These are phyloP conservation scores for Melinaea marsaeus DNA, from an alignment of 2,888 invertebrate species.

Conservation along the genomic window DNA sequence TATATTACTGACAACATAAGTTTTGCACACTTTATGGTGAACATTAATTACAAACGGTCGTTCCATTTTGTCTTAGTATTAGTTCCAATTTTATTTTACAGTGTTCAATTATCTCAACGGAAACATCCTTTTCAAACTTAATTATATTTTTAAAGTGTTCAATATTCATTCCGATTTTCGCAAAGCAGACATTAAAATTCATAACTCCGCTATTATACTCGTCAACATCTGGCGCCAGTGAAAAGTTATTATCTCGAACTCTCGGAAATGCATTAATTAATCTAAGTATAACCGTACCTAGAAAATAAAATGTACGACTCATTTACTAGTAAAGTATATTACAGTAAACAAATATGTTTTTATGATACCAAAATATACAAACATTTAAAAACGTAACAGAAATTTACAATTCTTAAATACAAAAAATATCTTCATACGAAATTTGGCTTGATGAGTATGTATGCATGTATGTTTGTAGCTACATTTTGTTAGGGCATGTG, in stretches of 20 bases:
- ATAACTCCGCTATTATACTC: conserved; percentile 67
- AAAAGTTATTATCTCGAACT: conserved; percentile 61
- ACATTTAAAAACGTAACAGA: too few species aligned
- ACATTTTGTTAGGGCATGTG: background rate
- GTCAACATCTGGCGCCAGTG: conserved; percentile 69
- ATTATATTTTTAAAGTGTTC: conserved; percentile 63
- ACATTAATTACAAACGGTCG: conserved; percentile 34
- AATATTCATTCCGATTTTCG: conserved; percentile 70
- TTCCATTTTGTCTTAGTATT: conserved; percentile 55
- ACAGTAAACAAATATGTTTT: too few species aligned
- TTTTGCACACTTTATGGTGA: background rate
- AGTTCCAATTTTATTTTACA: conserved; percentile 52
- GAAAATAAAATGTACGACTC: too few species aligned
- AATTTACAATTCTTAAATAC: too few species aligned
- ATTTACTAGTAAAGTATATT: too few species aligned
- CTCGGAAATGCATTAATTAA: conserved; percentile 62
- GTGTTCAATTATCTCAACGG: conserved; percentile 54
- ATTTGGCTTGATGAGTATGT: background rate
- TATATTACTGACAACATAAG: background rate
- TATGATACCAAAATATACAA: too few species aligned
- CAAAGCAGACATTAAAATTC: conserved; percentile 68
- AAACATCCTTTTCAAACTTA: conserved; percentile 61
- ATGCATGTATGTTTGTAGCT: background rate
- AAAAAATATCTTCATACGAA: too few species aligned
- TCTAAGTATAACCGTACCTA: conserved; percentile 35